Percentiles rank a stretch among this genome's conserved stretches.
These are phyloP conservation scores for Neofelis nebulosa DNA, from an alignment of 2,113 vertebrate genomes.

Conservation along the genomic window DNA sequence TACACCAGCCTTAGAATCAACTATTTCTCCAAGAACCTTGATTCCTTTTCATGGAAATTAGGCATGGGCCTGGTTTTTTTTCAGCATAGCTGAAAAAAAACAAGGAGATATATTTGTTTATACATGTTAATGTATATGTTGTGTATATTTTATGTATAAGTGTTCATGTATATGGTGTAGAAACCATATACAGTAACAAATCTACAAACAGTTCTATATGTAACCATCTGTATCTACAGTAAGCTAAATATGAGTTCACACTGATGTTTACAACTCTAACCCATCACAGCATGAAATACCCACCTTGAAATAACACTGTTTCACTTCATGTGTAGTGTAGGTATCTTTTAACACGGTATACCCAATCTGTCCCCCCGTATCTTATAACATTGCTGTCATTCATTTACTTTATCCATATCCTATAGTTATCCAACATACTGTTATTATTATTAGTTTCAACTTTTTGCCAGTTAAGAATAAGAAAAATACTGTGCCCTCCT, in stretches of 20 bases:
- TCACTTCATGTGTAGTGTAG: background rate
- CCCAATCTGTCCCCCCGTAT: too few relatives aligned
- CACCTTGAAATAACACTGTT: background rate
- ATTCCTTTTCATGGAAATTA: background rate
- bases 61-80: too few relatives aligned
- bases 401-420: background rate
- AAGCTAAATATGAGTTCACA: background rate
- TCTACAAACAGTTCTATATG: background rate
- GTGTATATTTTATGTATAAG: too few relatives aligned
- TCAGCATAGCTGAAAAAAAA: background rate
- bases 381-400: background rate
- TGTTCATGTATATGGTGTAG: background rate
- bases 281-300: background rate
- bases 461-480: background rate
- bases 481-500: background rate
- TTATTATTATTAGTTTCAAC: background rate
- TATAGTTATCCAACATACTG: background rate
- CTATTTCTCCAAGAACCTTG: background rate
- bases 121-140: background rate
- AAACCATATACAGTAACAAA: background rate
- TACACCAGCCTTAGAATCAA: background rate
- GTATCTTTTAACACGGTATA: background rate
- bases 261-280: background rate
- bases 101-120: background rate
- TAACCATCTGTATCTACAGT: background rate